Percentiles rank a stretch among this genome's conserved stretches.
phyloP scores from a whole-genome alignment of 2,113 vertebrate species.

The Desmodus rotundus region DNA sequence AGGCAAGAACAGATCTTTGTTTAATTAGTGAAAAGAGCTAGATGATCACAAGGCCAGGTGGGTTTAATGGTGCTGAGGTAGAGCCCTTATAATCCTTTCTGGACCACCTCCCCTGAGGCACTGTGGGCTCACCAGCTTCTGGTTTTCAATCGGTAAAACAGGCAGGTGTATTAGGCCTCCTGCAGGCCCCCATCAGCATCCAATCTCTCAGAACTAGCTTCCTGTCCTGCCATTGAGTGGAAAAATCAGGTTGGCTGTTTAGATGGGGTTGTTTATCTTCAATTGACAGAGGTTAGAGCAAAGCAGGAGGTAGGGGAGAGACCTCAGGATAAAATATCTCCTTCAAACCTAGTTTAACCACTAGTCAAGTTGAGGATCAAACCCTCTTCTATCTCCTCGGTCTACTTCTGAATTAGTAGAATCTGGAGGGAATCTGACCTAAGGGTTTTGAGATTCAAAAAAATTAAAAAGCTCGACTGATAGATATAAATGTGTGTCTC shows the following conservation, averaged over 20 bases:
- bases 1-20: background rate
- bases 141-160: background rate
- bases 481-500: background rate
- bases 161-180: background rate
- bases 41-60: background rate
- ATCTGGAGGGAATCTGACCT: background rate
- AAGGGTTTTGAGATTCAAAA: background rate
- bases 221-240: background rate
- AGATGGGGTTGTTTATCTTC: background rate
- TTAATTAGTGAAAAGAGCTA: background rate
- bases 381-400: background rate
- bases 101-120: background rate
- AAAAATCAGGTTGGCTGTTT: background rate
- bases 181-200: constrained; percentile 17
- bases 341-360: background rate
- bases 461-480: background rate
- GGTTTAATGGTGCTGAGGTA: background rate
- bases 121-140: background rate
- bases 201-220: background rate
- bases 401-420: background rate
- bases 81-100: background rate
- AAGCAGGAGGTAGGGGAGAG: no score
- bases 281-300: background rate
- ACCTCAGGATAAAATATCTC: background rate
- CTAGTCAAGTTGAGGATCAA: background rate